phyloP scores from a whole-genome alignment of 2,113 vertebrate genomes.

The Petrocephalus microphthalmus region DNA sequence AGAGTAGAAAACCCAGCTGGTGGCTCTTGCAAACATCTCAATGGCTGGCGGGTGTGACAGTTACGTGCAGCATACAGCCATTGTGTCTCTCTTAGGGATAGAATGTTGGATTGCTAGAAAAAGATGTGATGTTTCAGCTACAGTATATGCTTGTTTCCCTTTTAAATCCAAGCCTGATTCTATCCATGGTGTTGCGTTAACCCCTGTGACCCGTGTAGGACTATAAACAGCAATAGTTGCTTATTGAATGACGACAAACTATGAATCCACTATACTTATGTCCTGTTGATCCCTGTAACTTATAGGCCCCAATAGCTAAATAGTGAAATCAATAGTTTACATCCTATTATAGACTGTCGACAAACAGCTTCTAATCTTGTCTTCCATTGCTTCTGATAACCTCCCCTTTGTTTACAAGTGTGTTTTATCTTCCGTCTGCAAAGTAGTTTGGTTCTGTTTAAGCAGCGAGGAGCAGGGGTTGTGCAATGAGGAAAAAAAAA shows the following conservation, averaged over 20 bases:
- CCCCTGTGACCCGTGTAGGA: slow-evolving; percentile 44
- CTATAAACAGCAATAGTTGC: slow-evolving; percentile 39
- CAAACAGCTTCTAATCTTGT: background rate
- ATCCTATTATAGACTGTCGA: background rate
- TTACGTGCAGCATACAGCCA: background rate
- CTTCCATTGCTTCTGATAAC: background rate
- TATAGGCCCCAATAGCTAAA: background rate
- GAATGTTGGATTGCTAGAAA: slow-evolving; percentile 1
- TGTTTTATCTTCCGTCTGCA: background rate
- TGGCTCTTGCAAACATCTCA: background rate
- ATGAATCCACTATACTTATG: background rate
- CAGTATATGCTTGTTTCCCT: slow-evolving; percentile 38
- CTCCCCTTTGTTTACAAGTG: background rate
- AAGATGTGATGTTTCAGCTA: slow-evolving; percentile 41
- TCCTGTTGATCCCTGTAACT: background rate
- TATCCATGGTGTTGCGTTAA: slow-evolving; percentile 45
- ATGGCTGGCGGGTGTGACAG: background rate
- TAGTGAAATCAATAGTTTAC: background rate
- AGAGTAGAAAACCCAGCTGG: background rate
- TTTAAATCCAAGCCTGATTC: slow-evolving; percentile 44
- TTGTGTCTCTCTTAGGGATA: background rate
- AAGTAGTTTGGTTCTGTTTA: slow-evolving; percentile 38
- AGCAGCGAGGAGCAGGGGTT: slow-evolving; percentile 61
- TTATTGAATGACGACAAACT: slow-evolving; percentile 7
- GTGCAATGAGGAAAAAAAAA: slow-evolving; percentile 44